Base-by-base conservation (phyloP, 2,797 vertebrate genomes). In the Acanthiza pusilla region DNA sequence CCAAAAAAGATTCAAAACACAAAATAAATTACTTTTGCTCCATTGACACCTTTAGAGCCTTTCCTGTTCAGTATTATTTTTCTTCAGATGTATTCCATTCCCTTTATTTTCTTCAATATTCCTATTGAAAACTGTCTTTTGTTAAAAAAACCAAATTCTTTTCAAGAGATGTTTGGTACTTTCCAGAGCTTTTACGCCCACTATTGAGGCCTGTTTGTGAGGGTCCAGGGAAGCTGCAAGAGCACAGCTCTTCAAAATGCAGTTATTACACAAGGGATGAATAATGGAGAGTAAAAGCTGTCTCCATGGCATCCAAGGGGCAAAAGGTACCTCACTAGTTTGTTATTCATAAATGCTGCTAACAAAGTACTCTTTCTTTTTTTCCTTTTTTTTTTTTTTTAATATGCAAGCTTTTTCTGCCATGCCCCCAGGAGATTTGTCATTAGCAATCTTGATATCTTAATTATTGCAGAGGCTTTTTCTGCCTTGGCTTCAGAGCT, bases 331-430 rank as follows among this genome's bases (percentile, higher is more conserved):
- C 81, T 94, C 40, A 2, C 36, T 47, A 57, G 72, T 63, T 91
- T 96, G 81, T 74, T 91, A 91, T 87, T 96, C 83, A 91, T 50
- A 95, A 93, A 85, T 51, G 53, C 50, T 93, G 60, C 27, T 55
- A 91, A 94, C 63, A 79, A 85, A 94, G 18, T 48, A 57, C 11
- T 51, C 30, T 58, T 45, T 38, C 14, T 25, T 48, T 62, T 19
- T 48, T 25, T 25, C 25, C 13, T 48, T 23, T 23, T 25, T 48
- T 47, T 48, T 48, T 48, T 48, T 48, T 71, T 61, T 67, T 48
- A 7, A 32, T 16, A 40, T 22, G 30, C 30, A 78, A 51, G n/a
- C 10, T 94, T 92, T 82, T 83, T 66, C 73, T 91, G 61, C 34
- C 34, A 85, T 92, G 63, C 36, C 77, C 77, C 29, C 75, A n/a